These are phyloP conservation scores for Octopus sinensis DNA, from an alignment of 1,140 invertebrate species.

Conservation along the genomic window DNA sequence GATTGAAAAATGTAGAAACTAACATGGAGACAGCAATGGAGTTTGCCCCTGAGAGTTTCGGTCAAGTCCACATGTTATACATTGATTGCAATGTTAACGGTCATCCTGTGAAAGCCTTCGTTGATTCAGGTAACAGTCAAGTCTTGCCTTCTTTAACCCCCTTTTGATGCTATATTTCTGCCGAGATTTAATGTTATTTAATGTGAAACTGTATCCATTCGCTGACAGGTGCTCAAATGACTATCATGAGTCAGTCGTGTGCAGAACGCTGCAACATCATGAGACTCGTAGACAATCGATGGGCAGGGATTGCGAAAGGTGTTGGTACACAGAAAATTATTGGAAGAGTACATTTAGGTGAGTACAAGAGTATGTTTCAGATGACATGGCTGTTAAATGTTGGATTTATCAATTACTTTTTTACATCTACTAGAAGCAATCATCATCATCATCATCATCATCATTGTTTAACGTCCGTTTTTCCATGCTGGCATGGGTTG, in stretches of 20 bases:
- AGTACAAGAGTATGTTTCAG: constrained; percentile 20
- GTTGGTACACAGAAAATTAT: constrained; percentile 92
- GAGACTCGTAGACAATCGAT: constrained; percentile 88
- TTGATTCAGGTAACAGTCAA: constrained; percentile 77
- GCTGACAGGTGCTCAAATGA: constrained; percentile 59
- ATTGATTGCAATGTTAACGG: constrained; percentile 79
- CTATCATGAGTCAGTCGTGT: constrained; percentile 61
- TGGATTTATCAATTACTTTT: too few species aligned
- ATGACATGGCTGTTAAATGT: too few species aligned
- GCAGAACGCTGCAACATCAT: constrained; percentile 89
- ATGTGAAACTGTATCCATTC: too few species aligned
- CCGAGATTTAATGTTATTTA: too few species aligned
- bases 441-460: too few species aligned
- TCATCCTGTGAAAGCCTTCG: constrained; percentile 93
- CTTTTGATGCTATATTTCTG: background rate
- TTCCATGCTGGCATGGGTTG: too few species aligned
- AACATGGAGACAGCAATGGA: constrained; percentile 99
- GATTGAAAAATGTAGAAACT: constrained; percentile 91
- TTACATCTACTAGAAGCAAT: too few species aligned
- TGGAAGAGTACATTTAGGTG: constrained; percentile 90
- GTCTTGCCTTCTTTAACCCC: constrained; percentile 1
- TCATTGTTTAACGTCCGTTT: too few species aligned
- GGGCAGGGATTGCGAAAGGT: constrained; percentile 89
- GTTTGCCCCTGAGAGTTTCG: constrained; percentile 95
- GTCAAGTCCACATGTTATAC: constrained; percentile 95